phyloP scores from a whole-genome alignment of 2,797 vertebrate genomes.

The Avahi laniger region DNA sequence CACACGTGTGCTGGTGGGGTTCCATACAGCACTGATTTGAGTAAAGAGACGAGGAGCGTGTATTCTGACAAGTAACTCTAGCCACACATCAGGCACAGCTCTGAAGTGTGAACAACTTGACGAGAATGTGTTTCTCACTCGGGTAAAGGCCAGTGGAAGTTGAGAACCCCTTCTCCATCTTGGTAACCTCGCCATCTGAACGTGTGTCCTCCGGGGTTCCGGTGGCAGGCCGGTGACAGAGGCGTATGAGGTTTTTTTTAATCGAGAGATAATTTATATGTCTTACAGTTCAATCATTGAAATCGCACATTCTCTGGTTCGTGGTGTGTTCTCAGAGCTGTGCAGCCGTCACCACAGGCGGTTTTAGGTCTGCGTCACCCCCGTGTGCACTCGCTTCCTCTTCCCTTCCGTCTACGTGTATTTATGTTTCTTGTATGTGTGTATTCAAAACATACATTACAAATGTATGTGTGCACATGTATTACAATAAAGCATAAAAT shows the following conservation, averaged over 20 bases:
- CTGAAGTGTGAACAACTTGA: not conserved
- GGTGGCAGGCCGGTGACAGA: not conserved
- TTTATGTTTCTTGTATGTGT: not conserved
- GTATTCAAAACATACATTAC: not conserved
- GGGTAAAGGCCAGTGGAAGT: fast-evolving
- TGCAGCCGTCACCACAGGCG: not conserved
- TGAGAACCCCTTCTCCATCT: not conserved
- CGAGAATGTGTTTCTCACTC: not conserved
- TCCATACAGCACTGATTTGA: not conserved
- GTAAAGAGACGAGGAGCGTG: not conserved
- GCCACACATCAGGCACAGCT: not conserved
- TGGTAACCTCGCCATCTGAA: not conserved
- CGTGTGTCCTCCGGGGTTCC: not conserved
- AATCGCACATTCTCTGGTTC: not conserved
- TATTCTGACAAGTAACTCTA: not conserved
- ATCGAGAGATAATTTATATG: not conserved
- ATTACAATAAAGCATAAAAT: not conserved
- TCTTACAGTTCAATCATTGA: not conserved
- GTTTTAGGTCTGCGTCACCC: not conserved
- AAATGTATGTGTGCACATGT: not conserved
- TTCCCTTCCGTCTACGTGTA: not conserved
- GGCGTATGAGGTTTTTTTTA: not conserved
- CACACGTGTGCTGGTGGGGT: too few species aligned
- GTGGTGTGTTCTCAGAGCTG: not conserved
- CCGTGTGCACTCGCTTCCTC: not conserved